Percentiles rank a stretch among this genome's conserved stretches.
These are phyloP conservation scores for Crocidura indochinensis DNA, from an alignment of 2,797 vertebrate genomes.

Conservation along the genomic window DNA sequence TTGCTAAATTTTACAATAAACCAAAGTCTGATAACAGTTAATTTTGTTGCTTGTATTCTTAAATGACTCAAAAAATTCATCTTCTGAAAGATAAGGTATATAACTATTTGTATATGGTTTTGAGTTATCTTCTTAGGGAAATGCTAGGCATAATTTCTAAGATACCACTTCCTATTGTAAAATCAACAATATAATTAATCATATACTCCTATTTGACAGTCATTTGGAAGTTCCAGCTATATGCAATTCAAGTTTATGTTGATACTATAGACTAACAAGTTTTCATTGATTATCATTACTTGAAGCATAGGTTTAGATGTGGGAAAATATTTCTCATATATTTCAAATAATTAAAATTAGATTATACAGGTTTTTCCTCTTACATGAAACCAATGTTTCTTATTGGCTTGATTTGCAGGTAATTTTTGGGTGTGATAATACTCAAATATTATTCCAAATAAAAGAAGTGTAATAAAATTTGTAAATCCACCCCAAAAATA, in stretches of 20 bases:
- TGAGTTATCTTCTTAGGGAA: not conserved
- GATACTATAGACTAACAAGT: not conserved
- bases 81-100: constrained; percentile 16
- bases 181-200: not conserved
- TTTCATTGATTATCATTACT: constrained; percentile 2
- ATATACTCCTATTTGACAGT: not conserved
- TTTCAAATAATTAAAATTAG: constrained; percentile 53
- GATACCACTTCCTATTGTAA: not conserved
- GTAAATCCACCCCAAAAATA: not conserved
- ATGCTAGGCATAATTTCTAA: constrained; percentile 31
- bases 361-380: not conserved
- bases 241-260: not conserved
- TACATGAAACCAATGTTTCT: not conserved
- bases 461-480: not conserved
- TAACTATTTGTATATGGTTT: not conserved
- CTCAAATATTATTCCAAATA: not conserved
- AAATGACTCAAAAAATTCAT: constrained; percentile 23
- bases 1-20: constrained; percentile 89
- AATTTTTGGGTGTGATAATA: not conserved
- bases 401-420: not conserved
- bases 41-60: constrained; percentile 79
- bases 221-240: not conserved
- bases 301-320: not conserved
- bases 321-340: not conserved
- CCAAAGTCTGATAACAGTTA: constrained; percentile 80